These are phyloP conservation scores for Cetonia aurata DNA, from an alignment of 2,888 invertebrate species.

Conservation along the genomic window DNA sequence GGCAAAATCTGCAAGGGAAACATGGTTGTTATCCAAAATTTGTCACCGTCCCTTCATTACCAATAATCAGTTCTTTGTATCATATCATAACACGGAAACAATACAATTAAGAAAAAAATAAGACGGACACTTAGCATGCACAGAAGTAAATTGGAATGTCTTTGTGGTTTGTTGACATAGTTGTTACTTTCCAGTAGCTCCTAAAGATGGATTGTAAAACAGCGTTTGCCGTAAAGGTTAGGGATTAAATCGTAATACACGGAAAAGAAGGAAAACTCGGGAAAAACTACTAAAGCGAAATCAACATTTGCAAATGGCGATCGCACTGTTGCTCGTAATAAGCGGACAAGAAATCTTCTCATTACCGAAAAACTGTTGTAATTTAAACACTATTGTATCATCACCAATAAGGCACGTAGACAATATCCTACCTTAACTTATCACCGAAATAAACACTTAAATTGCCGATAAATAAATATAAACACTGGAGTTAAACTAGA, in stretches of 20 bases:
- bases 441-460: constrained; percentile 1
- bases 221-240: not conserved
- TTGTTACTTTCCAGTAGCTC: not conserved
- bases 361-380: not conserved
- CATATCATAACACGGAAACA: constrained; percentile 2
- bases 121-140: constrained; percentile 4
- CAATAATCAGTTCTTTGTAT: not conserved
- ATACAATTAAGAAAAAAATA: not conserved
- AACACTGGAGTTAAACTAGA: constrained; percentile 15
- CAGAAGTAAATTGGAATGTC: constrained; percentile 4
- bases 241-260: not conserved
- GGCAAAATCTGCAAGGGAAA: too few species aligned
- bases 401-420: not conserved
- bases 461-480: constrained; percentile 19
- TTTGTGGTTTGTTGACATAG: not conserved
- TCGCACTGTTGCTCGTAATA: constrained; percentile 1
- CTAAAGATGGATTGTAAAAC: not conserved
- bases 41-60: too few species aligned
- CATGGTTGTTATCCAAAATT: too few species aligned
- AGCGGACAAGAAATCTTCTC: not conserved
- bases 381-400: not conserved
- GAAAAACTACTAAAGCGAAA: constrained; percentile 12
- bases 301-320: constrained; percentile 35
- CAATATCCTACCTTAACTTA: constrained; percentile 24
- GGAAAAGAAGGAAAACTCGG: not conserved